Evolutionary conservation across 2,888 invertebrate species (phyloP).

Genomic region (Buathra laborator): DNA sequence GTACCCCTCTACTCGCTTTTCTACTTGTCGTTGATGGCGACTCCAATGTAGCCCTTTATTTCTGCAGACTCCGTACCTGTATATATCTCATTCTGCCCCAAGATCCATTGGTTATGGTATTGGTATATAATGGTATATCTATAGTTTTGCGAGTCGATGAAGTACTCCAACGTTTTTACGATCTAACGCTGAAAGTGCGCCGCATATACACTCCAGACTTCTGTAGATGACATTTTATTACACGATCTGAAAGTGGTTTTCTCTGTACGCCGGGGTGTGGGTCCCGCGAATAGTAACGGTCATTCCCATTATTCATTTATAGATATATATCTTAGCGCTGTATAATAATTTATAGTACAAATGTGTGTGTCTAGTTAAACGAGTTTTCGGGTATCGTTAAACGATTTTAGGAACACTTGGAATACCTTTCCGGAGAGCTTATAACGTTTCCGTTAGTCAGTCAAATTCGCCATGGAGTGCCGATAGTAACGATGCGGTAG

Average conservation of each 20-base stretch:
- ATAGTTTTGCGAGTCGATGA: slow-evolving; percentile 49
- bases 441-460: not conserved
- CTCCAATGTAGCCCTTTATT: slow-evolving; percentile 19
- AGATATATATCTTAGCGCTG: not conserved
- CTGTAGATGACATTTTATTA: slow-evolving; percentile 53
- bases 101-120: slow-evolving; percentile 24
- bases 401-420: not conserved
- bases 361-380: not conserved
- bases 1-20: slow-evolving; percentile 1
- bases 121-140: slow-evolving; percentile 24
- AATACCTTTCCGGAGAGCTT: not conserved
- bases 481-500: not conserved
- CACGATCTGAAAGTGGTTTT: slow-evolving; percentile 59
- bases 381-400: slow-evolving; percentile 20
- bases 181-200: slow-evolving; percentile 38
- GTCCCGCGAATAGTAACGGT: not conserved
- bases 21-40: slow-evolving; percentile 42
- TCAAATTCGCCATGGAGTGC: not conserved
- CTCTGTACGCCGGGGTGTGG: slow-evolving; percentile 47
- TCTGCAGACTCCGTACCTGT: not conserved
- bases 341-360: not conserved
- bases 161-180: slow-evolving; percentile 60
- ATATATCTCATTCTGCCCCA: not conserved
- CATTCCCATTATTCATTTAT: slow-evolving; percentile 39
- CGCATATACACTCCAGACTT: slow-evolving; percentile 32